phyloP scores from a whole-genome alignment of 2,888 invertebrate genomes.

The Leptinotarsa rubiginosa region DNA sequence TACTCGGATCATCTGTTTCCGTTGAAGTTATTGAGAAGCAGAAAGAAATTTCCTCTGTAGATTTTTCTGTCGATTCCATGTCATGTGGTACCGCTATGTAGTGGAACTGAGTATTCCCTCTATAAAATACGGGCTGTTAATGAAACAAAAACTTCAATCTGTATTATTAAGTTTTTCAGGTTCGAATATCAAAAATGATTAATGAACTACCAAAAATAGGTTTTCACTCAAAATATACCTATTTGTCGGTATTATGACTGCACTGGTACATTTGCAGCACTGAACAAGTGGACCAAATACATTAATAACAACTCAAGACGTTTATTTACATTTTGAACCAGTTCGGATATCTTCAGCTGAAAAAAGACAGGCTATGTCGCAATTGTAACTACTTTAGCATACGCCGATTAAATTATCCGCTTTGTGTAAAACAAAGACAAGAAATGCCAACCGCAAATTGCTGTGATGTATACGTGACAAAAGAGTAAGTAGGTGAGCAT shows the following conservation, averaged over 20 bases:
- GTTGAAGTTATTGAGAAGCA: too few species aligned
- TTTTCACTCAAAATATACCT: not conserved
- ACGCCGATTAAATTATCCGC: not conserved
- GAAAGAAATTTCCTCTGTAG: too few species aligned
- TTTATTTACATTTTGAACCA: not conserved
- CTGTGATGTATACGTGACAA: slow-evolving; percentile 19
- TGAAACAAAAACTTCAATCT: too few species aligned
- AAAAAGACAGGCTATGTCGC: not conserved
- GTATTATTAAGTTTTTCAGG: too few species aligned
- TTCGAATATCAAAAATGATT: too few species aligned
- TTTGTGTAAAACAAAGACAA: slow-evolving; percentile 14
- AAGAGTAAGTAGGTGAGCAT: slow-evolving; percentile 26
- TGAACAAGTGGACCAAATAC: not conserved
- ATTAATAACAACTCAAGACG: not conserved
- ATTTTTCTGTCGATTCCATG: too few species aligned
- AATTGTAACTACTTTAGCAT: not conserved
- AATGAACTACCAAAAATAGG: too few species aligned
- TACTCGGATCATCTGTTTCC: too few species aligned
- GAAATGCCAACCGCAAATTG: slow-evolving; percentile 3
- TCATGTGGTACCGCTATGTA: too few species aligned
- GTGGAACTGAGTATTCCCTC: too few species aligned
- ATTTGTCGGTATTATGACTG: not conserved
- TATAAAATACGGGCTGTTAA: too few species aligned
- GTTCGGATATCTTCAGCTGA: not conserved
- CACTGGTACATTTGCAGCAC: not conserved